These are phyloP conservation scores for Ailuropoda melanoleuca DNA, from an alignment of 2,113 vertebrate genomes.

Conservation along the genomic window DNA sequence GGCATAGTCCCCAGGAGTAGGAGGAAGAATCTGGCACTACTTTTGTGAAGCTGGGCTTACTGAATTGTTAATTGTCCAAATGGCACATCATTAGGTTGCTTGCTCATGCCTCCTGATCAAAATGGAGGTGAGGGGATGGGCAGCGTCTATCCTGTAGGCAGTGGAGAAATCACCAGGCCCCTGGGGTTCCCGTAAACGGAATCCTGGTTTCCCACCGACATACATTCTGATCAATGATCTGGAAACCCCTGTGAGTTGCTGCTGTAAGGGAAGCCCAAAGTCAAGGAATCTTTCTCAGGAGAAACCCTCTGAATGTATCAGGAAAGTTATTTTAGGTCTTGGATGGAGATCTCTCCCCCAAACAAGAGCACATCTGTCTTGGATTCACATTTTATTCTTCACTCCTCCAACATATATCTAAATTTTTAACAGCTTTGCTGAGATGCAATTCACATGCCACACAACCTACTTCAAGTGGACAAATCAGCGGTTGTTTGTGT, in stretches of 20 bases:
- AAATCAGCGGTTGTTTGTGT: neutral
- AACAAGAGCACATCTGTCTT: neutral
- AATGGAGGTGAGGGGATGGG: neutral
- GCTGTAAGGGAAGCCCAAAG: neutral
- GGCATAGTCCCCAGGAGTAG: neutral
- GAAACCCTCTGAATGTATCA: neutral
- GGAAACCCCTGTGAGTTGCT: neutral
- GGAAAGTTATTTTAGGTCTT: neutral
- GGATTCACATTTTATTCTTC: neutral
- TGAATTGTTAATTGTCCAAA: neutral
- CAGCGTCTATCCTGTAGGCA: neutral
- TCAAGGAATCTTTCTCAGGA: neutral
- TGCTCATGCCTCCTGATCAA: neutral
- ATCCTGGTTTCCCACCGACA: neutral
- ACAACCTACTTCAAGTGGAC: neutral
- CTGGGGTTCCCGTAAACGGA: neutral
- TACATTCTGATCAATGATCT: slow-evolving; percentile 24
- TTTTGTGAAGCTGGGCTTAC: slow-evolving; percentile 4
- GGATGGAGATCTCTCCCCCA: neutral
- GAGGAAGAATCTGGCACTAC: neutral
- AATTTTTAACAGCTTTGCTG: neutral
- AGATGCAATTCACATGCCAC: neutral
- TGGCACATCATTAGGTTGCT: neutral
- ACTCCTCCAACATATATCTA: neutral
- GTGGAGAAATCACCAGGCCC: neutral